Percentiles rank a stretch among this genome's conserved stretches.
Evolutionary conservation across 1,140 invertebrate genomes (phyloP).

Genomic region (Phocides pigmalion): DNA sequence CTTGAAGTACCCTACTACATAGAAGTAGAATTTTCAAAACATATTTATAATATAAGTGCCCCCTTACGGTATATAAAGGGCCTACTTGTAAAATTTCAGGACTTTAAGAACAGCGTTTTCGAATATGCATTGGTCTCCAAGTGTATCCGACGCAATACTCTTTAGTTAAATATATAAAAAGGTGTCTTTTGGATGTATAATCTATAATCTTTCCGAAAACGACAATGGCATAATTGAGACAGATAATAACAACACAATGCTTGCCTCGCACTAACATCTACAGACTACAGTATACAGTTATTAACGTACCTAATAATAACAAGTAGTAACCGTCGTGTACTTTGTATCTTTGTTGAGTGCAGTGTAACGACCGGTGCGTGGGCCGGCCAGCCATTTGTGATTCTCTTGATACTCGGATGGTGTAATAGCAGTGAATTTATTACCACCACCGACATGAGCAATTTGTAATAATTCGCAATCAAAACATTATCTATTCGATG

Average conservation of each 20-base stretch:
- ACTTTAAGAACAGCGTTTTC: too few species aligned
- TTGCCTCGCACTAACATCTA: not conserved
- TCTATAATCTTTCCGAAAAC: too few species aligned
- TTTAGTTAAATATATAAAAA: too few species aligned
- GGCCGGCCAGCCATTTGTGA: slow-evolving; percentile 26
- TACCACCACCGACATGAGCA: slow-evolving; percentile 24
- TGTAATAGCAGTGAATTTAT: slow-evolving; percentile 39
- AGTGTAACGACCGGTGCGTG: slow-evolving; percentile 29
- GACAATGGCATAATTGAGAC: not conserved
- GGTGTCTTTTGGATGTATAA: too few species aligned
- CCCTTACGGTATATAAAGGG: too few species aligned
- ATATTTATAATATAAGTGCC: too few species aligned
- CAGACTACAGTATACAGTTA: not conserved
- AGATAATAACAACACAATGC: not conserved
- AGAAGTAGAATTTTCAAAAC: too few species aligned
- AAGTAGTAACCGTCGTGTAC: slow-evolving; percentile 3
- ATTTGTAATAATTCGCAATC: slow-evolving; percentile 25
- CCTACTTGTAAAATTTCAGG: too few species aligned
- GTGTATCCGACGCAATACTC: too few species aligned
- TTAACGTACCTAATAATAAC: slow-evolving; percentile 5
- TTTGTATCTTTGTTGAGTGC: slow-evolving; percentile 26
- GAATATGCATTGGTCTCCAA: too few species aligned
- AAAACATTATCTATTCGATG: slow-evolving; percentile 5
- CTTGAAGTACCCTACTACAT: too few species aligned
- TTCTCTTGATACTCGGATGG: slow-evolving; percentile 27